A percentile compares a stretch with the other conserved stretches of the same genome.
These are phyloP conservation scores for Hirundichthys speculiger DNA, from an alignment of 2,113 vertebrate genomes.

Conservation along the genomic window DNA sequence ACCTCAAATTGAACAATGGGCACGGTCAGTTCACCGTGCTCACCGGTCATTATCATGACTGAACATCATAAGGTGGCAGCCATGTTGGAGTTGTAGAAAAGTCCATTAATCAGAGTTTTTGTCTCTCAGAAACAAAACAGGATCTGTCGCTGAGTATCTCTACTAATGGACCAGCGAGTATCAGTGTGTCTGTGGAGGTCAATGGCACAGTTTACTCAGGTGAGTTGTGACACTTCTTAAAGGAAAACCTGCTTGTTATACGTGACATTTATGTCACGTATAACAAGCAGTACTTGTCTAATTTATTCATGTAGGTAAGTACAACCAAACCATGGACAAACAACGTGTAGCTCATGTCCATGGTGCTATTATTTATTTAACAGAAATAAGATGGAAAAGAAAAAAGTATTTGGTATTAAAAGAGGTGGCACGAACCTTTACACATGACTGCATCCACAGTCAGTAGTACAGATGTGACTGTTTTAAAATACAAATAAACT, in stretches of 20 bases:
- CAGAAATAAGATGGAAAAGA: no score
- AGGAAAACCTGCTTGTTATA: background rate
- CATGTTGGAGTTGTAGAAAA: background rate
- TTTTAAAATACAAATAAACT: no score
- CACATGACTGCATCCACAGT: no score
- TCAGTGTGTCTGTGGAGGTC: slow-evolving; percentile 83
- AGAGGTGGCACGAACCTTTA: no score
- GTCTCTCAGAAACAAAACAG: slow-evolving; percentile 76
- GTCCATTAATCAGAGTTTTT: background rate
- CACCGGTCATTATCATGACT: background rate
- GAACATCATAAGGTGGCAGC: background rate
- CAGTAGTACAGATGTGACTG: no score
- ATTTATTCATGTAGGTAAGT: background rate
- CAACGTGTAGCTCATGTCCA: no score
- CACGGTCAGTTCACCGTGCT: slow-evolving; percentile 80
- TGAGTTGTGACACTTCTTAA: slow-evolving; percentile 30
- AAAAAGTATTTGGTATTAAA: no score
- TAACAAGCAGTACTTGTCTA: no score
- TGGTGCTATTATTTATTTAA: no score
- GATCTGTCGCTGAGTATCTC: slow-evolving; percentile 82
- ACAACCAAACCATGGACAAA: no score
- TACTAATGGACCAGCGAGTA: slow-evolving; percentile 79
- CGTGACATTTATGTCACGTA: background rate
- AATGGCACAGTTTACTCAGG: slow-evolving; percentile 83
- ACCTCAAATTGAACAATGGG: slow-evolving; percentile 85